A percentile compares a stretch with the other conserved stretches of the same genome.
Conservation (phyloP, 2,888 invertebrate genomes). For the Colletes collaris region DNA sequence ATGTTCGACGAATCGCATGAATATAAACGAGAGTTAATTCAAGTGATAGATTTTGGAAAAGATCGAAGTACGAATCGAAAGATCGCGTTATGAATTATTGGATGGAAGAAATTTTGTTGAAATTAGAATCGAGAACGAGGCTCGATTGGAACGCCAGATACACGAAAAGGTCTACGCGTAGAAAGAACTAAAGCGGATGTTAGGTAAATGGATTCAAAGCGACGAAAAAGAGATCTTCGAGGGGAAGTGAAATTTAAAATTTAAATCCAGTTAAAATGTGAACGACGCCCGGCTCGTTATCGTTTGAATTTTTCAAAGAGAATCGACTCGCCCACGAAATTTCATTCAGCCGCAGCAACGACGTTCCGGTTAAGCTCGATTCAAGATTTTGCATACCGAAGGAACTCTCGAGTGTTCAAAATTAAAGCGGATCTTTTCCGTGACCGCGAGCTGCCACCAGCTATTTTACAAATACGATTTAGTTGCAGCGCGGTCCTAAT, state of each 20-base stretch:
- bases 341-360: constrained; percentile 32
- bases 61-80: no score
- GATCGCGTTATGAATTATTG: constrained; percentile 8
- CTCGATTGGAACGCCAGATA: constrained; percentile 16
- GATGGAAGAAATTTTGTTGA: constrained; percentile 6
- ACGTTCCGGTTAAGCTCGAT: constrained; percentile 50
- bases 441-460: constrained; percentile 2
- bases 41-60: no score
- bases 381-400: constrained; percentile 60
- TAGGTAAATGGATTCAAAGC: constrained; percentile 58
- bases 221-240: constrained; percentile 28
- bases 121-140: constrained; percentile 3
- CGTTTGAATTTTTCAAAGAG: constrained; percentile 70
- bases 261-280: constrained; percentile 70
- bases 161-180: constrained; percentile 13
- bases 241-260: constrained; percentile 65
- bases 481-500: no score
- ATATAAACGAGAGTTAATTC: no score
- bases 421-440: constrained; percentile 33
- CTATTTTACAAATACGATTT: constrained; percentile 20
- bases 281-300: constrained; percentile 66
- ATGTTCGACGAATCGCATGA: no score
- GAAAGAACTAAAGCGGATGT: constrained; percentile 58
- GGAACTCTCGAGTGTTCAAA: constrained; percentile 27
- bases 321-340: constrained; percentile 52